Conservation (phyloP, 2,113 vertebrate genomes). For the Isichthys henryi region DNA sequence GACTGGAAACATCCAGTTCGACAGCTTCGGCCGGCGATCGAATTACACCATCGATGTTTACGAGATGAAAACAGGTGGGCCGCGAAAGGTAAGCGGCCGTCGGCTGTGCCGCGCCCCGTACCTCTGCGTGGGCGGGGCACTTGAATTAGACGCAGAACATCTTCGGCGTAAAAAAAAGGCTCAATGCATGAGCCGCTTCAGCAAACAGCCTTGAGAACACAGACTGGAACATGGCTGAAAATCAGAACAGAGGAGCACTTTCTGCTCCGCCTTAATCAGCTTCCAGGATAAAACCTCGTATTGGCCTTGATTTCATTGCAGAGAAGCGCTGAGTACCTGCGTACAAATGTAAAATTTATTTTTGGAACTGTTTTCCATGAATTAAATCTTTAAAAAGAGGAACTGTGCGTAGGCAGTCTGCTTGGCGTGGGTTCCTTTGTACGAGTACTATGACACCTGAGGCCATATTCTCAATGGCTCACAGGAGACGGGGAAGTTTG, state of each 20-base stretch:
- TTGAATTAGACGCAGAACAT: not conserved
- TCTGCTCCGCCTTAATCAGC: not conserved
- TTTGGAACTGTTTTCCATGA: not conserved
- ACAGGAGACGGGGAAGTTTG: not conserved
- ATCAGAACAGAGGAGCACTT: not conserved
- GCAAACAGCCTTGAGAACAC: not conserved
- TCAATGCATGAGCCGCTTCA: not conserved
- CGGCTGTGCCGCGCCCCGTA: not conserved
- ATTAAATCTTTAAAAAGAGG: not conserved
- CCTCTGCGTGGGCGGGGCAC: not conserved
- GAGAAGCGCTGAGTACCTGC: not conserved
- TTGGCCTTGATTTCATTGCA: not conserved
- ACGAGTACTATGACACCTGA: not conserved
- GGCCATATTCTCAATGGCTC: not conserved
- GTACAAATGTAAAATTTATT: not conserved
- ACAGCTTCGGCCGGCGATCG: constrained; percentile 92
- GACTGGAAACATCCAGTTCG: constrained; percentile 97
- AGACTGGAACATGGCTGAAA: not conserved
- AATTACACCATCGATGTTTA: constrained; percentile 98
- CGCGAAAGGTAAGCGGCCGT: constrained; percentile 77
- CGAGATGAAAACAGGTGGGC: constrained; percentile 87
- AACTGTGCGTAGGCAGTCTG: not conserved
- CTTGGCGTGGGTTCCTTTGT: not conserved
- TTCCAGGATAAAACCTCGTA: not conserved
- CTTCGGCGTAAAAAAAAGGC: not conserved